Conservation (phyloP, 2,888 invertebrate genomes). For the Eueremaeus valkanovi region DNA sequence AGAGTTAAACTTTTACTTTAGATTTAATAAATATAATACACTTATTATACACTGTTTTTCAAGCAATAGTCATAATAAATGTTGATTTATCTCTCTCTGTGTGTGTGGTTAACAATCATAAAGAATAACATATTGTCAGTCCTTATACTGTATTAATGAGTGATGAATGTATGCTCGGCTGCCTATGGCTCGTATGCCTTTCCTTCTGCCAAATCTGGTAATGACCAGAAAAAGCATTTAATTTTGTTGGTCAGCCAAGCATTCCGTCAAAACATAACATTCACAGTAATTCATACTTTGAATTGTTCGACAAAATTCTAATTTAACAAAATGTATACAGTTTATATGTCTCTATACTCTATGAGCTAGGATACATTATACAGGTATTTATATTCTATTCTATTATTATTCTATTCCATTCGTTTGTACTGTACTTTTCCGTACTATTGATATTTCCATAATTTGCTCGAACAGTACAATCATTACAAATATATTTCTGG, state of each 20-base stretch:
- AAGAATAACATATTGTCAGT: not conserved
- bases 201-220: not conserved
- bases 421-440: not conserved
- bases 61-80: not conserved
- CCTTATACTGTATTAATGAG: not conserved
- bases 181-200: not conserved
- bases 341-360: too few species aligned
- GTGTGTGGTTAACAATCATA: not conserved
- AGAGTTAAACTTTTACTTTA: not conserved
- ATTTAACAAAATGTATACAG: not conserved
- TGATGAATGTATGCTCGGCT: not conserved
- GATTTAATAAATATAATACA: not conserved
- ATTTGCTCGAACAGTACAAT: not conserved
- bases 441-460: not conserved
- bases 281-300: not conserved
- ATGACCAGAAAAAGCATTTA: constrained; percentile 20
- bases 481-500: not conserved
- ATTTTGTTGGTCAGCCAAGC: constrained; percentile 18
- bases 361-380: too few species aligned
- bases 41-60: not conserved
- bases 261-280: not conserved
- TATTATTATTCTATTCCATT: too few species aligned
- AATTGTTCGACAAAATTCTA: constrained; percentile 12
- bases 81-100: not conserved
- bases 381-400: too few species aligned